Percentiles rank a stretch among this genome's conserved stretches.
These are phyloP conservation scores for Ganaspis sp. DNA, from an alignment of 1,140 invertebrate species.

Conservation along the genomic window DNA sequence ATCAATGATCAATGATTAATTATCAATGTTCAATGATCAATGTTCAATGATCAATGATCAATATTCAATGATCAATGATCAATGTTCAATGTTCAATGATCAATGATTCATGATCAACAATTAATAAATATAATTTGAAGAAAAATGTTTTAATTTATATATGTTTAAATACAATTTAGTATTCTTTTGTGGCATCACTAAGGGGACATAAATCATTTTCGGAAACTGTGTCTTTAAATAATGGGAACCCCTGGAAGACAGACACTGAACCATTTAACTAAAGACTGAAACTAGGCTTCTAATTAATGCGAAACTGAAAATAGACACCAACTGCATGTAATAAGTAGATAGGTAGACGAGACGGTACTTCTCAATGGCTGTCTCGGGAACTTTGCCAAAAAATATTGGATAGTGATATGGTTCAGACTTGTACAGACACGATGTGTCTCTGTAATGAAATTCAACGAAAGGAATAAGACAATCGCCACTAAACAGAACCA, in stretches of 20 bases:
- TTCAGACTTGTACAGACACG: constrained; percentile 16
- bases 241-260: neutral
- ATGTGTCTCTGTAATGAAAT: neutral
- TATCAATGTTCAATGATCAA: no score
- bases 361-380: constrained; percentile 15
- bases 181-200: neutral
- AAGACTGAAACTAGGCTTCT: constrained; percentile 6
- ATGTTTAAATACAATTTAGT: no score
- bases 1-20: no score
- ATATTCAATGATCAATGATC: no score
- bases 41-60: no score
- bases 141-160: no score
- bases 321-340: constrained; percentile 27
- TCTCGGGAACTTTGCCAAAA: constrained; percentile 26
- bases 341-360: constrained; percentile 11
- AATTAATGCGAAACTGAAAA: constrained; percentile 23
- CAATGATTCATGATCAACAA: no score
- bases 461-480: neutral
- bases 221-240: neutral
- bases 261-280: neutral
- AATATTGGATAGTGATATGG: constrained; percentile 21
- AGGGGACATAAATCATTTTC: neutral
- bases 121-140: no score
- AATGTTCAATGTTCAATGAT: no score
- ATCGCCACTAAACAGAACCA: neutral